A percentile compares a stretch with the other conserved stretches of the same genome.
These are phyloP conservation scores for Habrosyne pyritoides DNA, from an alignment of 2,888 invertebrate species.

Conservation along the genomic window DNA sequence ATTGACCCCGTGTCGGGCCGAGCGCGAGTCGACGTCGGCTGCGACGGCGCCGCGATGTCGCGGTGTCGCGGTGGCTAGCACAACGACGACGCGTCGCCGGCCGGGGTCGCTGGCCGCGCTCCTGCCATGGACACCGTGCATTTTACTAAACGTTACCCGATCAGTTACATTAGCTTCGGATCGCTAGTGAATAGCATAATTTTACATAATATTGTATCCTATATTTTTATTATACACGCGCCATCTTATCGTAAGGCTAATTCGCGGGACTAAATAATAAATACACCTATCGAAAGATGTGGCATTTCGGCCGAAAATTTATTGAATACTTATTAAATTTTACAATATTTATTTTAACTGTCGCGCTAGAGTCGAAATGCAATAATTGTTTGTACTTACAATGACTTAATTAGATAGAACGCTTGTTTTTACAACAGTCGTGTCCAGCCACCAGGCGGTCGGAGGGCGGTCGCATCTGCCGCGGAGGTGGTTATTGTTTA, in stretches of 20 bases:
- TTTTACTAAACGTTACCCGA: conserved; percentile 71
- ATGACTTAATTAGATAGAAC: not conserved
- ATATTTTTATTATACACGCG: conserved; percentile 56
- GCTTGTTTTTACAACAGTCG: not conserved
- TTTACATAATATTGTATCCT: conserved; percentile 53
- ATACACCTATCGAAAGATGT: not conserved
- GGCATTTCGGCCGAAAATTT: not conserved
- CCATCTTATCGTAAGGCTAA: conserved; percentile 51
- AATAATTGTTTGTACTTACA: not conserved
- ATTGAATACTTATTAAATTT: not conserved
- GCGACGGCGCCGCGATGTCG: not conserved
- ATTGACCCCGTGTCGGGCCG: conserved; percentile 29
- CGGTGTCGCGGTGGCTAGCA: not conserved
- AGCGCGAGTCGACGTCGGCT: not conserved
- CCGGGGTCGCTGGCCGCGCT: conserved; percentile 28
- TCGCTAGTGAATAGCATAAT: conserved; percentile 74
- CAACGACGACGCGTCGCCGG: conserved; percentile 18
- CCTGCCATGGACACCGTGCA: conserved; percentile 53
- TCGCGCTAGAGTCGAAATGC: not conserved
- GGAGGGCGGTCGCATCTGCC: not conserved
- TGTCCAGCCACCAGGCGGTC: too few species aligned
- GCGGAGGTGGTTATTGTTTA: not conserved
- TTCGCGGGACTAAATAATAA: conserved; percentile 12
- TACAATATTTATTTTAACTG: not conserved
- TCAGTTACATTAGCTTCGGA: conserved; percentile 71